Evolutionary conservation across 2,888 invertebrate genomes (phyloP), one percentile per base, ranked within the genome.

Genomic region (Taenaris catops): DNA sequence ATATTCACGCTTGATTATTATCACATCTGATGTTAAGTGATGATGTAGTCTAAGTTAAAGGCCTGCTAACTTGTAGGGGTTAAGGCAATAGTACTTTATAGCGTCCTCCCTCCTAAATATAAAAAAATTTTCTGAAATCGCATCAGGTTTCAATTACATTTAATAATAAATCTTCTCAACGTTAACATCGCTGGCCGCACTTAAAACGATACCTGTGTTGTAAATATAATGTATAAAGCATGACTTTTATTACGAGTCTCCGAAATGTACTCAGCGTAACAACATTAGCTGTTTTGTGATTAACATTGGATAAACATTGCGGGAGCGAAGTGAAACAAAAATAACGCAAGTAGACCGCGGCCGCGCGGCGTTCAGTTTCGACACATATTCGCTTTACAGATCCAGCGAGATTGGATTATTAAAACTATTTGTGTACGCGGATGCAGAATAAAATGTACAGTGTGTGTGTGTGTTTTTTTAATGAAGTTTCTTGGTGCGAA

Each of bases 271-370:
- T 32, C 33, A 27, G 31, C 37, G 20, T 23, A 32, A 31, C 31
- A 44, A 50, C 44, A 44, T 34, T 49, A 61, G 16, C 31, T 66
- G 69, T 61, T 63, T 70, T 68, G 61, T 68, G 67, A 73, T 69
- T 71, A 66, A 73, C 69, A 70, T 70, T 65, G 63, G 65, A 69
- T 71, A 72, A 71, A 75, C 69, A 75, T 67, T 44, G 53, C 57
- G 58, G 49, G 61, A 55, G 62, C 58, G 53, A 49, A 44, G 60
- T 34, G 63, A 52, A 78, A 69, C 73, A 75, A 79, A 84, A 83
- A 84, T 84, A 84, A 75, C 80, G 58, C 61, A 53, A 57, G 60
- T 52, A 61, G 61, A 62, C 60, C 55, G 62, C 49, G 50, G 49
- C 52, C 44, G 52, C 55, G 60, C 56, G 60, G 58, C 62, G 60